A percentile compares a stretch with the other conserved stretches of the same genome.
Conservation (phyloP, 2,113 vertebrate genomes). For the Sisor rabdophorus region DNA sequence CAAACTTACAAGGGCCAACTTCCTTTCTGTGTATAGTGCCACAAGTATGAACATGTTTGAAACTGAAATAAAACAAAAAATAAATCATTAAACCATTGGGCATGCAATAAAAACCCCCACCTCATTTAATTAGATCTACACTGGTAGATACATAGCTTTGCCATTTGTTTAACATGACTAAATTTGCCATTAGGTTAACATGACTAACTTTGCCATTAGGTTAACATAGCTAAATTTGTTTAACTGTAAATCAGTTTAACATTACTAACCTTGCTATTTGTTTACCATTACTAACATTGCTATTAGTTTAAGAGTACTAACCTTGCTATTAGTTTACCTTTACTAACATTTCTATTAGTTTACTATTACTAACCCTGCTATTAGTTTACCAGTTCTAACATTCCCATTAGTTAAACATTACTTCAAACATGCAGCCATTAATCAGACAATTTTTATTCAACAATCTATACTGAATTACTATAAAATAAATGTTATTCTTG, state of each 20-base stretch:
- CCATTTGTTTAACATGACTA: too few species aligned
- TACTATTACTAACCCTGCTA: not conserved
- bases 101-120: not conserved
- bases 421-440: too few species aligned
- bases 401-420: too few species aligned
- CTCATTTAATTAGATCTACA: too few species aligned
- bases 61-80: constrained; percentile 61
- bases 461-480: not conserved
- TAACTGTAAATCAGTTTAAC: too few species aligned
- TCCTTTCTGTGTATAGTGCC: constrained; percentile 78
- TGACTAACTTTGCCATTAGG: not conserved
- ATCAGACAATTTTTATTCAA: not conserved
- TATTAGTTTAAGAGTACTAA: too few species aligned
- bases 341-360: too few species aligned
- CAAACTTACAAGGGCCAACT: constrained; percentile 76
- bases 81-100: not conserved
- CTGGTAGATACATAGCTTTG: too few species aligned
- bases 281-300: not conserved
- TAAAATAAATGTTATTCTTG: not conserved
- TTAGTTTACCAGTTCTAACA: too few species aligned
- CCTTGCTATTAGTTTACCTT: too few species aligned
- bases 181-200: too few species aligned
- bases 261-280: not conserved
- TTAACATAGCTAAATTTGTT: not conserved
- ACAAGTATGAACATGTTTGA: constrained; percentile 76